Conservation (phyloP, 2,888 invertebrate genomes). For the Acanthopleura granulata region DNA sequence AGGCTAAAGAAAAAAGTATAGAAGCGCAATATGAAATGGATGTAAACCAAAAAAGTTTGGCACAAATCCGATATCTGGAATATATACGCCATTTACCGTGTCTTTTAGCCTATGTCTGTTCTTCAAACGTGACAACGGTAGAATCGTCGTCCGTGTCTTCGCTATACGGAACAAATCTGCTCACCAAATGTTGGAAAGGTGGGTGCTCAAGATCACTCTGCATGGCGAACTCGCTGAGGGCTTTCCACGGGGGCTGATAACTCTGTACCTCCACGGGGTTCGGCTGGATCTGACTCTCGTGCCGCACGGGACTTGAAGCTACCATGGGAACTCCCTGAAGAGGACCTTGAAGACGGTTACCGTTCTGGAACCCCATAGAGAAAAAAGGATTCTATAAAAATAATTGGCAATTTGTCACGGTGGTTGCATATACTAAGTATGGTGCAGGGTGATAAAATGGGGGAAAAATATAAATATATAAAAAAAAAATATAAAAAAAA, state of each 20-base stretch:
- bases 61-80: conserved; percentile 23
- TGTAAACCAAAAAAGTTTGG: conserved; percentile 14
- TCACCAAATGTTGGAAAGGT: conserved; percentile 96
- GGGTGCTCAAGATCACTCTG: conserved; percentile 94
- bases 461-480: too few relatives aligned
- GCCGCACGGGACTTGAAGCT: conserved; percentile 82
- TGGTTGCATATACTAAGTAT: too few relatives aligned
- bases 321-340: conserved; percentile 98
- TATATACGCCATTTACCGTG: conserved; percentile 37
- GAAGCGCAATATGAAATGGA: neutral
- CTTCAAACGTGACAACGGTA: conserved; percentile 63
- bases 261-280: conserved; percentile 89
- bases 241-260: conserved; percentile 96
- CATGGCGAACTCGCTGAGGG: conserved; percentile 93
- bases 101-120: conserved; percentile 42
- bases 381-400: too few relatives aligned
- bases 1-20: neutral
- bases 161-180: conserved; percentile 68
- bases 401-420: too few relatives aligned
- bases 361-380: conserved; percentile 79
- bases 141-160: conserved; percentile 63
- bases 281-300: conserved; percentile 68
- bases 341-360: conserved; percentile 81
- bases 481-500: too few relatives aligned
- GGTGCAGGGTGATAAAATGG: too few relatives aligned